Base-by-base conservation (phyloP, 2,113 vertebrate species). In the Excalfactoria chinensis region DNA sequence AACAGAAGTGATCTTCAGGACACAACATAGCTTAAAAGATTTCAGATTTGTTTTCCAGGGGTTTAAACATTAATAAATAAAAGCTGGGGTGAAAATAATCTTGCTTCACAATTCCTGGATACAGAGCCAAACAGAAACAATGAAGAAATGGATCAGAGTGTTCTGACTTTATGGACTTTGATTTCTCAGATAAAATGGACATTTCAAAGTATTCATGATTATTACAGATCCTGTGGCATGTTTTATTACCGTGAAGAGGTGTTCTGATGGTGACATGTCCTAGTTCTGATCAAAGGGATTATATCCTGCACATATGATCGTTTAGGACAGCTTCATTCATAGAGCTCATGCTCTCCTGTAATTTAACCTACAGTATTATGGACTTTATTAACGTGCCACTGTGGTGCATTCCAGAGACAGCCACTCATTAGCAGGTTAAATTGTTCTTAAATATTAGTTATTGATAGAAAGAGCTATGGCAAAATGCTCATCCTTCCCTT, bases 341-440 rank as follows among this genome's bases (percentile, higher is more conserved):
- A 84, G 20, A 21, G 32, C 2, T 82, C 67, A 69, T 75, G 21
- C 43, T 79, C 49, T 89, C 16, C 79, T 77, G n/a, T 79, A 95
- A 89, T 79, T 26, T 49, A 60, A 21, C 48, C 62, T 62, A 32
- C 8, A 73, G 49, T 51, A 62, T 21, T 59, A 64, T 71, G 71
- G 55, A 63, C 28, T 80, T 77, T 25, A 70, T 53, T 85, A 84
- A 69, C 60, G 86, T 78, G 13, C 35, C 63, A 46, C 48, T 41
- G 48, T 53, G 55, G 28, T 76, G 23, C 19, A 46, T 41, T 72
- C 78, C 55, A 93, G 78, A 89, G 66, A 67, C 59, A 92, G 71
- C 20, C 72, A 67, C 41, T 92, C 44, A 62, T 89, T 82, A 91
- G 67, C 68, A 92, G 89, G 49, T 37, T 89, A 44, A 49, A 85